Conservation (phyloP, 92 coral and sea anemone species). For the Actinostola sp. region DNA sequence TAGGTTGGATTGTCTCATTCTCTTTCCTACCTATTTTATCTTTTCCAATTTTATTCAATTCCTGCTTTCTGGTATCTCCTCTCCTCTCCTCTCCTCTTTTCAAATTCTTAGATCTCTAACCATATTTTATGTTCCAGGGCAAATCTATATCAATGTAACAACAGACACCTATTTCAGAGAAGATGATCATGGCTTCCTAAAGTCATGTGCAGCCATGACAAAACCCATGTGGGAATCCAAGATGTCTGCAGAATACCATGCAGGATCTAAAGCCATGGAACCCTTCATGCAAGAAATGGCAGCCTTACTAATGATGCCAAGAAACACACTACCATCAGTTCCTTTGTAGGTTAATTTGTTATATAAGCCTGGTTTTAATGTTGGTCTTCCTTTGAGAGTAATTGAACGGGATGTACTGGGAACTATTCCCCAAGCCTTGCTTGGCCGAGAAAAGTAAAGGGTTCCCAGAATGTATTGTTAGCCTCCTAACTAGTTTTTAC, state of each 20-base stretch:
- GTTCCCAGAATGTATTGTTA: no score
- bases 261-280: constrained; percentile 65
- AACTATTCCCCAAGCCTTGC: no score
- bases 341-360: constrained; percentile 47
- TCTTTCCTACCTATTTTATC: neutral
- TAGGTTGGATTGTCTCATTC: constrained; percentile 12
- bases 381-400: neutral
- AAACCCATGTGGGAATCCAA: constrained; percentile 27
- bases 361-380: neutral
- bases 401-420: no score
- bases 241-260: constrained; percentile 39
- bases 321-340: constrained; percentile 54
- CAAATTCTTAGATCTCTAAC: neutral
- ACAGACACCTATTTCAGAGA: constrained; percentile 73
- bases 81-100: neutral
- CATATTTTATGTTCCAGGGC: constrained; percentile 31
- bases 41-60: neutral
- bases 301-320: constrained; percentile 44
- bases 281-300: constrained; percentile 73
- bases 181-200: constrained; percentile 52
- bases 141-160: constrained; percentile 58
- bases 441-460: no score
- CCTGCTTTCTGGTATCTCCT: neutral
- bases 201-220: constrained; percentile 52
- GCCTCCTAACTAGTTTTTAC: no score